Conservation (phyloP, 2,113 vertebrate genomes). For the Lathamus discolor region DNA sequence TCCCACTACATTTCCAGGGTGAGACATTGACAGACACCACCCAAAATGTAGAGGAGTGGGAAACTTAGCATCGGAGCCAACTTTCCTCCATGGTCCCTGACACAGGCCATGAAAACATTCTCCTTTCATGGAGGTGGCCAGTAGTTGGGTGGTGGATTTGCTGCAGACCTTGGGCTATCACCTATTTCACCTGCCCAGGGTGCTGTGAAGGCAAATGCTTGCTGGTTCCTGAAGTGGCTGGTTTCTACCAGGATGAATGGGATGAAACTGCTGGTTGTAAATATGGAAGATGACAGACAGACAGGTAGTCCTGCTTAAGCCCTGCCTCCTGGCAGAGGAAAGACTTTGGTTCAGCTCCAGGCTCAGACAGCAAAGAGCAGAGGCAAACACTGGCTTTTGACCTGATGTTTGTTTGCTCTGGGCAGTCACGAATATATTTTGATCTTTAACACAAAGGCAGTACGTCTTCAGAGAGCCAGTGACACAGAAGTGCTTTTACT, state of each 20-base stretch:
- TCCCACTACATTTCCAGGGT: background rate
- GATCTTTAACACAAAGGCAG: background rate
- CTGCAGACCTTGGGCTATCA: background rate
- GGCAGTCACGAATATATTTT: background rate
- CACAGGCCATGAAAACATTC: background rate
- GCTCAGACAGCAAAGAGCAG: background rate
- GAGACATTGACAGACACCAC: background rate
- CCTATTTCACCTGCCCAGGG: background rate
- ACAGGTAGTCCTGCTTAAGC: rapidly evolving
- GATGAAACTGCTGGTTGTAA: background rate
- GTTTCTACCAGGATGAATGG: background rate
- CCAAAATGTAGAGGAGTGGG: background rate
- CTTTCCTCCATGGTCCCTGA: background rate
- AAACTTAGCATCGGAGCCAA: rapidly evolving
- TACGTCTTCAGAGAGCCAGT: background rate
- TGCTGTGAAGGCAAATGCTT: background rate
- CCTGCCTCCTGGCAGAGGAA: rapidly evolving
- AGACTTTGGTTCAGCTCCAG: background rate
- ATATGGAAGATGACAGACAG: background rate
- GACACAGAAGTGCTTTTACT: background rate
- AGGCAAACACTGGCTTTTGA: background rate
- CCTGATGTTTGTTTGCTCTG: background rate
- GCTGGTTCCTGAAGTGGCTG: background rate
- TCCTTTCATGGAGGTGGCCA: background rate
- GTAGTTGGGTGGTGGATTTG: background rate